phyloP scores from a whole-genome alignment of 2,113 vertebrate genomes.

The Dicrurus megarhynchus region DNA sequence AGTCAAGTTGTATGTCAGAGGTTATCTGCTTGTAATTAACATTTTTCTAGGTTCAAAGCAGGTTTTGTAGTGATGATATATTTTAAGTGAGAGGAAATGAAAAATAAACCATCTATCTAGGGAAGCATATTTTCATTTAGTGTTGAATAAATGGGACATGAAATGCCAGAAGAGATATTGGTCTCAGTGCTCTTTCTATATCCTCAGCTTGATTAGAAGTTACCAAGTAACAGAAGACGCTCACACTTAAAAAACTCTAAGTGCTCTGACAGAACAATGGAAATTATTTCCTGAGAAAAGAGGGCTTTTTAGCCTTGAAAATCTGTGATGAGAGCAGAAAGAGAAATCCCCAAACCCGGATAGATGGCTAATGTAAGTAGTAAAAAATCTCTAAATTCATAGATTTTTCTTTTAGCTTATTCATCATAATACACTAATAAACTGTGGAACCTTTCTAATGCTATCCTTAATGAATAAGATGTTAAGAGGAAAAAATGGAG shows the following conservation, averaged over 20 bases:
- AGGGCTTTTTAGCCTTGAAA: background rate
- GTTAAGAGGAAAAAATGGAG: background rate
- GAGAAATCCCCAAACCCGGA: background rate
- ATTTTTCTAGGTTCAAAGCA: background rate
- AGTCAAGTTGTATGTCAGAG: background rate
- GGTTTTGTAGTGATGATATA: background rate
- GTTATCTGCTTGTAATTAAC: constrained; percentile 41
- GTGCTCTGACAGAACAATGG: background rate
- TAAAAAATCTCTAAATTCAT: background rate
- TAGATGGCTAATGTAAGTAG: background rate
- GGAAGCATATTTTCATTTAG: background rate
- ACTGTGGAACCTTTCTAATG: background rate
- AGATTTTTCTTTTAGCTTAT: background rate
- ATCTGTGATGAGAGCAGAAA: background rate
- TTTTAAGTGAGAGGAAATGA: background rate
- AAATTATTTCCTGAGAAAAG: background rate
- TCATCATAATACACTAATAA: background rate
- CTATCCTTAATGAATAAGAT: background rate
- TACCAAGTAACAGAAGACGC: background rate
- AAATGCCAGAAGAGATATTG: background rate
- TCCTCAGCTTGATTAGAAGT: background rate
- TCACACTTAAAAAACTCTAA: background rate
- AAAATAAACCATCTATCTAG: background rate
- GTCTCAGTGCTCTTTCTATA: background rate
- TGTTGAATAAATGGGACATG: background rate